phyloP scores from a whole-genome alignment of 2,113 vertebrate species.

The Ammodytes dubius region DNA sequence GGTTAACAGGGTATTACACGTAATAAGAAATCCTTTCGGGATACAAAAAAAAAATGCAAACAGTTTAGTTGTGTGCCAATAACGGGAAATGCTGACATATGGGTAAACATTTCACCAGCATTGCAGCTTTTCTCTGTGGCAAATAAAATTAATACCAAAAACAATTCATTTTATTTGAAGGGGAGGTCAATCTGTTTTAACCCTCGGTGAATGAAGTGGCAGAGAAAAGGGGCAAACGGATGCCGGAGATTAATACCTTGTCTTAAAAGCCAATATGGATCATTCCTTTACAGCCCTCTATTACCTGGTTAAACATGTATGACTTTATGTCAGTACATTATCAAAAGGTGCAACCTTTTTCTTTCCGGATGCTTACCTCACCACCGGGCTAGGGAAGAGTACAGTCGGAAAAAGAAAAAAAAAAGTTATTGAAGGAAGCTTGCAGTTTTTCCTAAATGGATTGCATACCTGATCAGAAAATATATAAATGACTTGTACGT shows the following conservation, averaged over 20 bases:
- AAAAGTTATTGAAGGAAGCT: conserved; percentile 45
- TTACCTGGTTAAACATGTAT: conserved; percentile 80
- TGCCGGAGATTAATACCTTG: conserved; percentile 76
- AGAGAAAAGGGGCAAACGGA: conserved; percentile 52
- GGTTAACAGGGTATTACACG: conserved; percentile 79
- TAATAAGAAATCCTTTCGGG: conserved; percentile 73
- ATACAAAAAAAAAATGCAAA: conserved; percentile 53
- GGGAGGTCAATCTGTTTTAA: conserved; percentile 78
- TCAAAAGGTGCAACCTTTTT: conserved; percentile 61
- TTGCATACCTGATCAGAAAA: conserved; percentile 40
- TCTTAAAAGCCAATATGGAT: conserved; percentile 79
- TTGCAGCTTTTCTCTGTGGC: conserved; percentile 74
- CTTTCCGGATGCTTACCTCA: conserved; percentile 64
- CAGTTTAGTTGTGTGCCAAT: conserved; percentile 72
- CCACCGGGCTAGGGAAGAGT: conserved; percentile 51
- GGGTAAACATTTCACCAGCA: conserved; percentile 75
- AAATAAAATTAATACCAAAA: conserved; percentile 75
- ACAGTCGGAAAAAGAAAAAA: conserved; percentile 2
- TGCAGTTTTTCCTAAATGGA: conserved; percentile 51
- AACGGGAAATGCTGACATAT: conserved; percentile 78
- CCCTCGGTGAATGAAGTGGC: conserved; percentile 66
- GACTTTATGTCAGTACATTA: conserved; percentile 82
- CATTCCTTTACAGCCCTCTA: conserved; percentile 76
- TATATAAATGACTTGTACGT: conserved; percentile 18
- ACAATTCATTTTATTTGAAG: conserved; percentile 81